Conservation (phyloP, 2,113 vertebrate species). For the Anseranas semipalmata region DNA sequence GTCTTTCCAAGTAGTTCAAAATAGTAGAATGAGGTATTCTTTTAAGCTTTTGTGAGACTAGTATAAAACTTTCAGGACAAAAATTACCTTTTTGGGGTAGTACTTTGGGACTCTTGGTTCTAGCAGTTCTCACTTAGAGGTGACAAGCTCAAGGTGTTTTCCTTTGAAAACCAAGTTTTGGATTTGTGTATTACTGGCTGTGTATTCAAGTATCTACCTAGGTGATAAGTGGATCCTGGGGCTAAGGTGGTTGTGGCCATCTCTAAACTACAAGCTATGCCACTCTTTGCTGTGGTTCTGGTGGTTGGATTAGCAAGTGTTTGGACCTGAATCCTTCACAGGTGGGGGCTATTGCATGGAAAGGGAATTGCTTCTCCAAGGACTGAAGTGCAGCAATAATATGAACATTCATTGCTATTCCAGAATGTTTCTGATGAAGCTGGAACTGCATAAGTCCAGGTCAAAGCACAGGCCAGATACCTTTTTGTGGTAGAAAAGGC, state of each 20-base stretch:
- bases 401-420: neutral
- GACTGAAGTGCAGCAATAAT: neutral
- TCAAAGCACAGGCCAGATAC: neutral
- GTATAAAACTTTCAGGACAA: neutral
- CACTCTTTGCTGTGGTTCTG: neutral
- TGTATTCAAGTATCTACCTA: neutral
- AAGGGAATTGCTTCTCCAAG: neutral
- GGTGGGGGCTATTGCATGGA: neutral
- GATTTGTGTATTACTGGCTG: neutral
- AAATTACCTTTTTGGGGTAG: neutral
- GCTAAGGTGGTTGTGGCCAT: neutral
- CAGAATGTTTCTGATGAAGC: neutral
- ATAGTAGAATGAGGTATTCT: neutral
- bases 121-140: neutral
- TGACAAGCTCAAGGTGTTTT: neutral
- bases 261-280: neutral
- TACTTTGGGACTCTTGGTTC: neutral
- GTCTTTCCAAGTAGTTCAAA: neutral
- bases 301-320: neutral
- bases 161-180: neutral
- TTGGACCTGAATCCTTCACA: neutral
- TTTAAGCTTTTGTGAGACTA: neutral
- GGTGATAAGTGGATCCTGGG: neutral
- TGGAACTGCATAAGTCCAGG: neutral
- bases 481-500: neutral